phyloP scores from a whole-genome alignment of 2,888 invertebrate species.

The Caenorhabditis plicata region DNA sequence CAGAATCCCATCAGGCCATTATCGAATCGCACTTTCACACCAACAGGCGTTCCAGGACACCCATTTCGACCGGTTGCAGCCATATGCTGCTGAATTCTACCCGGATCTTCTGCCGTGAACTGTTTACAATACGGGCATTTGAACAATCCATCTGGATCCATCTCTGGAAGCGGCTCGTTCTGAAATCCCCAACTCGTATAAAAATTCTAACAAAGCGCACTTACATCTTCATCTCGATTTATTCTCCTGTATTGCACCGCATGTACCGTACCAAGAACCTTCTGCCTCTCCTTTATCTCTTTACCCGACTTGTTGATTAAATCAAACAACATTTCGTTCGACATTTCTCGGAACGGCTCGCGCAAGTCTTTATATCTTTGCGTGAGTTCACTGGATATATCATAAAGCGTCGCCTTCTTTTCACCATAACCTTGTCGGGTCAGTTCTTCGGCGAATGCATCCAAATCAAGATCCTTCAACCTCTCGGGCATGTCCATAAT shows the following conservation, averaged over 20 bases:
- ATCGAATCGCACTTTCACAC: slow-evolving; percentile 82
- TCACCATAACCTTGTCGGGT: slow-evolving; percentile 79
- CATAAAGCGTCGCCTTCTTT: slow-evolving; percentile 84
- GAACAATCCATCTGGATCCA: slow-evolving; percentile 13
- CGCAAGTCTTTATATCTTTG: slow-evolving; percentile 71
- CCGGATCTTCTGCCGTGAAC: slow-evolving; percentile 5
- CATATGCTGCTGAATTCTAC: slow-evolving; percentile 20
- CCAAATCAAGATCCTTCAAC: slow-evolving; percentile 83
- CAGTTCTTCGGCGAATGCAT: slow-evolving; percentile 95
- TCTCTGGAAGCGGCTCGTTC: slow-evolving; percentile 9
- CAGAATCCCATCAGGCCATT: slow-evolving; percentile 88
- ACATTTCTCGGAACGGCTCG: slow-evolving; percentile 34
- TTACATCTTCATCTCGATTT: slow-evolving; percentile 3
- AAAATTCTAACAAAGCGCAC: no score
- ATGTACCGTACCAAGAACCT: slow-evolving; percentile 30
- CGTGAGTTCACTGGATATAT: slow-evolving; percentile 92
- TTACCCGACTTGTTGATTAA: slow-evolving; percentile 19
- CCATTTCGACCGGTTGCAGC: slow-evolving; percentile 1
- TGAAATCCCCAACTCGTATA: no score
- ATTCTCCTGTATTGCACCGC: slow-evolving; percentile 27
- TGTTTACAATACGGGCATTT: slow-evolving; percentile 17
- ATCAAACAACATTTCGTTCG: slow-evolving; percentile 13
- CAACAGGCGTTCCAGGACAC: slow-evolving; percentile 93
- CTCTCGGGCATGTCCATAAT: slow-evolving; percentile 84
- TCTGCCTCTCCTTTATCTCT: slow-evolving; percentile 17